Base-by-base conservation (phyloP, 1,140 invertebrate species). In the Calephelis virginiensis region DNA sequence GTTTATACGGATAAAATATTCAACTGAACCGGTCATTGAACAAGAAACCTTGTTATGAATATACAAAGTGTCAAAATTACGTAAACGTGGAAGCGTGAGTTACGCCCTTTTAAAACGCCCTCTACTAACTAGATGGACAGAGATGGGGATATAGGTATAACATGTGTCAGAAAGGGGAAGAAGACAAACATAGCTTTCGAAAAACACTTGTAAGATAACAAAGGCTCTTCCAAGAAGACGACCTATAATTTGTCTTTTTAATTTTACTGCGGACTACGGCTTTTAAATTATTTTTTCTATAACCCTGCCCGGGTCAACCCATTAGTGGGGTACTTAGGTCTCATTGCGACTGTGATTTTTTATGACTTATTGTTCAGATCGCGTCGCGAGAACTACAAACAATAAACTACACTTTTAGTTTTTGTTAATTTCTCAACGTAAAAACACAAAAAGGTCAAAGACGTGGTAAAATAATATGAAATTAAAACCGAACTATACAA, bases 171-270 rank as follows among this genome's bases (percentile, higher is more conserved):
- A 86, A 76, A 59, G 75, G 78, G 79, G 71, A 73, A 73, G 74
- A 80, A 79, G 80, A 87, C 78, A 83, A 87, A 85, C 81, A 86
- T 78, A 88, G 79, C 82, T 85, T 83, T 91, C 78, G 82, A 91
- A 91, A 90, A 91, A 91, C 89, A 90, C 89, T 91, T 90, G 86
- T 89, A 85, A 86, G 85, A 89, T 91, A 91, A 91, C 89, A 91
- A 91, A 91, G 86, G 84, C 78, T 82, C 74, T 91, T 91, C 89
- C 85, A 89, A 81, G 89, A 91, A 91, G 80, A 91, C 83, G 85
- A 86, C 77, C 85, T 86, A 91, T 91, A 91, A 91, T 90, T 91
- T 91, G 89, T 91, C 89, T 91, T 91, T 91, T 91, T 91, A 89
- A 91, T 91, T 89, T 90, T 88, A 88, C 83, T 80, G 79, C 84